A percentile compares a stretch with the other conserved stretches of the same genome.
Evolutionary conservation across 1,140 invertebrate genomes (phyloP).

Genomic region (Zelostemma sp.): DNA sequence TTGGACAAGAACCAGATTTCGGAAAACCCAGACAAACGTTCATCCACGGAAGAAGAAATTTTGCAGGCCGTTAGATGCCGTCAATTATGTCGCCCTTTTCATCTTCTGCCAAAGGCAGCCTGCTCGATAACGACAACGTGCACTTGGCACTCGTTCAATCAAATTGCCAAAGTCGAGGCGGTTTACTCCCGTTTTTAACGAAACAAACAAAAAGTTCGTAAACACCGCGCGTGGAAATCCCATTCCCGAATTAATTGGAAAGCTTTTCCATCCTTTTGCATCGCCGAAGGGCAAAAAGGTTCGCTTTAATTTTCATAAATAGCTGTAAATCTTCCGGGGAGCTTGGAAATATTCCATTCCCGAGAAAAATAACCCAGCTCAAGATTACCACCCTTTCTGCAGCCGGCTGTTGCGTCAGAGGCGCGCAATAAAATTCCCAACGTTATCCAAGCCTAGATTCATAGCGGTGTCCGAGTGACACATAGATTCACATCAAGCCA

Average conservation of each 20-base stretch:
- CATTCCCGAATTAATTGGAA: too few species aligned
- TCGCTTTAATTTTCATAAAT: too few species aligned
- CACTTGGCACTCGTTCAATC: constrained; percentile 28
- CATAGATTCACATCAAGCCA: constrained; percentile 23
- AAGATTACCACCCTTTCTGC: neutral
- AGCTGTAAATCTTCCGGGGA: too few species aligned
- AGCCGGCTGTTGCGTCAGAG: constrained; percentile 8
- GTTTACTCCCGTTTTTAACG: too few species aligned
- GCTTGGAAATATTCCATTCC: too few species aligned
- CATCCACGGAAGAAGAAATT: constrained; percentile 16
- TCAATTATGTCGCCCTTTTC: constrained; percentile 24
- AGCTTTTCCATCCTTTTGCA: too few species aligned
- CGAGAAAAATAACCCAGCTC: too few species aligned
- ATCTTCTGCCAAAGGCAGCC: constrained; percentile 24
- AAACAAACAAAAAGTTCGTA: too few species aligned
- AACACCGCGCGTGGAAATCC: too few species aligned
- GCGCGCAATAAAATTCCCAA: constrained; percentile 24
- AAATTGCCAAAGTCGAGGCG: too few species aligned
- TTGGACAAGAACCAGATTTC: constrained; percentile 15
- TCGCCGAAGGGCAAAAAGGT: too few species aligned
- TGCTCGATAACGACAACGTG: constrained; percentile 27
- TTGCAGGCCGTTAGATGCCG: constrained; percentile 17
- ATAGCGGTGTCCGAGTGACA: constrained; percentile 20
- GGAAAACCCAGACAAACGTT: constrained; percentile 8
- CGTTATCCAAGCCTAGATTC: constrained; percentile 23